Base-by-base conservation (phyloP, 2,797 vertebrate genomes). In the Pipistrellus nathusii region DNA sequence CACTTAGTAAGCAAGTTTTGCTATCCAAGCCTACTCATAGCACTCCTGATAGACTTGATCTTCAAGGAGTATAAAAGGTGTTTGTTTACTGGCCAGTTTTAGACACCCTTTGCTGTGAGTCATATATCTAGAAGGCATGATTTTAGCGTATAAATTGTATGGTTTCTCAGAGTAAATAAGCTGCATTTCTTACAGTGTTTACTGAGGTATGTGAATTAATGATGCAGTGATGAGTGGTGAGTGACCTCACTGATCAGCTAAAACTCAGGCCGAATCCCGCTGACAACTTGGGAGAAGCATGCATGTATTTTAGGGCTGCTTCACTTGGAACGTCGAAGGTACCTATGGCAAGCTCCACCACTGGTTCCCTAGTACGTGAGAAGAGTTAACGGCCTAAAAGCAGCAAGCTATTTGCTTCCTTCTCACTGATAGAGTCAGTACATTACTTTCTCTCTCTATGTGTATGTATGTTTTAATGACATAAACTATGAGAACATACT, bases 241-340 rank as follows among this genome's bases (percentile, higher is more conserved):
- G 80, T 71, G 94, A 83, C 91, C 51, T 83, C 88, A 81, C 44
- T 38, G 80, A 90, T 93, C 71, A 89, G 76, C 83, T 84, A 69
- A 80, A 77, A 92, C 85, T 84, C 90, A 35, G 62, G 35, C 32
- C 12, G 75, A 68, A 88, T 84, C 84, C 46, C 80, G 6, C 53
- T 85, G 84, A 90, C 41, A 69, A 38, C 66, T 68, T 77, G 38
- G 76, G 48, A 73, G 27, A 66, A 68, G 85, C 78, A 17, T 20
- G 59, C 69, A 44, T 12, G 4, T 90, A 27, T 87, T 88, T 53
- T 59, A 81, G 59, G 81, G 48, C 27, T 30, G 11, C 38, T 88
- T 59, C 21, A 32, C 38, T 38, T 69, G 90, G 51, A 82, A 77
- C 53, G 57, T 46, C 68, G 71, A 86, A 78, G 57, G 55, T 7